phyloP scores from a whole-genome alignment of 2,797 vertebrate species.

The Hapalemur alaotrensis region DNA sequence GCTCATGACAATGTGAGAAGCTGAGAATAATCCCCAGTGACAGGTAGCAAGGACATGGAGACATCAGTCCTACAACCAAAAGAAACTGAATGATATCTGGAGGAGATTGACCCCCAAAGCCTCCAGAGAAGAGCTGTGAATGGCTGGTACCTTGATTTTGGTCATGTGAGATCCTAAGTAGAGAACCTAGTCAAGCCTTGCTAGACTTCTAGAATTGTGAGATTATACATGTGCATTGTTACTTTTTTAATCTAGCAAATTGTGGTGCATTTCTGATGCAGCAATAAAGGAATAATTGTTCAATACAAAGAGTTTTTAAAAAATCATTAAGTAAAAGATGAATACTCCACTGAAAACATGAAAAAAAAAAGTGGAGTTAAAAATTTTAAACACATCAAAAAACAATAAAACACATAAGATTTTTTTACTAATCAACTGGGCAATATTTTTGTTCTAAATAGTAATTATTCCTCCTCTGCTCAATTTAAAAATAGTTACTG shows the following conservation, averaged over 20 bases:
- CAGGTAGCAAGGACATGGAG: neutral
- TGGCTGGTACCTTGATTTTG: neutral
- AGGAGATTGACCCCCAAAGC: neutral
- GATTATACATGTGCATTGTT: neutral
- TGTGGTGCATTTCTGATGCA: neutral
- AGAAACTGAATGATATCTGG: neutral
- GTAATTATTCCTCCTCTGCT: neutral
- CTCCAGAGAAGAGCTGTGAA: neutral
- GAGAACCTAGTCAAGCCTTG: neutral
- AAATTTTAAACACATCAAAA: neutral
- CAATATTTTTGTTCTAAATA: neutral
- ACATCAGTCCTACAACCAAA: neutral
- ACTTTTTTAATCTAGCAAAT: neutral
- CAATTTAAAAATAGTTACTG: neutral
- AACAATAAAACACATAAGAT: neutral
- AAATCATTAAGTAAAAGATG: neutral
- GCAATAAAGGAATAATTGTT: neutral
- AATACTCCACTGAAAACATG: neutral
- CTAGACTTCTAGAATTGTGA: neutral
- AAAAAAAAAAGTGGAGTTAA: neutral
- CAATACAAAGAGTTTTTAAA: neutral
- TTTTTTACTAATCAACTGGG: neutral
- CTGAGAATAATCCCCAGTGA: neutral
- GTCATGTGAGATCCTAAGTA: neutral
- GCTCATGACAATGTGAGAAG: neutral